Evolutionary conservation across 2,113 vertebrate genomes (phyloP).

Genomic region (Notothenia coriiceps): DNA sequence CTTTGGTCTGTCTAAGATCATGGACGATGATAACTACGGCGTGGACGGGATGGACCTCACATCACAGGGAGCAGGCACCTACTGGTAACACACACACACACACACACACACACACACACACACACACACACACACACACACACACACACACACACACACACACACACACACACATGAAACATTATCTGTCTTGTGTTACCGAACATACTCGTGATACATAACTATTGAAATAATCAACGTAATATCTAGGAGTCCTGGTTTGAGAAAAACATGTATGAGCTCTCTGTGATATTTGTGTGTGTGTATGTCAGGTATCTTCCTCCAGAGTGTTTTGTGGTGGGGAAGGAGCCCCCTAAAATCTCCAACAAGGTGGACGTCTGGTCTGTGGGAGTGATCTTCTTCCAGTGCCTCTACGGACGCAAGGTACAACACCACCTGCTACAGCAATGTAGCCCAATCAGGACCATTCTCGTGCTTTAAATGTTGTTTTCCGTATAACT

Average conservation of each 20-base stretch:
- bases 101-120: neutral
- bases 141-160: too few species aligned
- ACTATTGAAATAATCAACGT: neutral
- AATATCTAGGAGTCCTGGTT: neutral
- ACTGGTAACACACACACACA: constrained; percentile 87
- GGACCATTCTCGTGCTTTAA: too few species aligned
- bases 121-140: too few species aligned
- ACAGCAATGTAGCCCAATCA: neutral
- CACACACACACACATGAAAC: too few species aligned
- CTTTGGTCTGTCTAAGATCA: constrained; percentile 98
- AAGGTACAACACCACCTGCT: constrained; percentile 85
- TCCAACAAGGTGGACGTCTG: constrained; percentile 99
- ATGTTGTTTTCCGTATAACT: neutral
- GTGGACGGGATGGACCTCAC: constrained; percentile 99
- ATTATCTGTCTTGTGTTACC: too few species aligned
- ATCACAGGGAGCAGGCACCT: constrained; percentile 98
- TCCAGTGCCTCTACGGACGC: constrained; percentile 99
- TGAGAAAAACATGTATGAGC: neutral
- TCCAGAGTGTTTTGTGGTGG: constrained; percentile 99
- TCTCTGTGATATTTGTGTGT: neutral
- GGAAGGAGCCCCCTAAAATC: constrained; percentile 99
- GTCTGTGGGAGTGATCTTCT: constrained; percentile 99
- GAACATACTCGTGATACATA: neutral
- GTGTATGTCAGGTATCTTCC: constrained; percentile 91
- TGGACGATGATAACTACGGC: constrained; percentile 99